Conservation (phyloP, 2,888 invertebrate species). For the Cataglyphis altisquamis region DNA sequence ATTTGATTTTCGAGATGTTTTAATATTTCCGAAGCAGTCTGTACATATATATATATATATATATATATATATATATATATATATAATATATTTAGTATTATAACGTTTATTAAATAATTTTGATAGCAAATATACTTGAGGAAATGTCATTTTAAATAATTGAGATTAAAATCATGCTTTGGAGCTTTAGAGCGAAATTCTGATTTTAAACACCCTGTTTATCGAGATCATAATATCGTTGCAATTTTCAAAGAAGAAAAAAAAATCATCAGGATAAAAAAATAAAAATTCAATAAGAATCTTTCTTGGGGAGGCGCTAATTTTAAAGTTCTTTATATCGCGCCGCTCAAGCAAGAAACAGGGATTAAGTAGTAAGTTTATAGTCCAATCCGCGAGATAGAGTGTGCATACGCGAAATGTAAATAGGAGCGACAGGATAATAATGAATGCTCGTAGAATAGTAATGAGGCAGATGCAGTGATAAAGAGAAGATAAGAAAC, state of each 20-base stretch:
- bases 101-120: neutral
- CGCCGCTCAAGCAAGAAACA: conserved; percentile 22
- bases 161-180: conserved; percentile 1
- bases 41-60: too few species aligned
- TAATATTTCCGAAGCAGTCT: too few species aligned
- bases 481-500: conserved; percentile 62
- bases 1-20: too few species aligned
- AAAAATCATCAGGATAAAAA: neutral
- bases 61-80: too few species aligned
- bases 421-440: conserved; percentile 55
- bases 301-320: neutral
- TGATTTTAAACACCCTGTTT: neutral
- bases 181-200: too few species aligned
- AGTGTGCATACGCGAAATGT: conserved; percentile 43
- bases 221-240: neutral
- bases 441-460: conserved; percentile 62
- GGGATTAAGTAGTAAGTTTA: conserved; percentile 26
- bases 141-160: neutral
- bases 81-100: too few species aligned
- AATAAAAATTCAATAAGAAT: conserved; percentile 15
- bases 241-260: neutral
- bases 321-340: conserved; percentile 29
- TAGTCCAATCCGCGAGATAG: conserved; percentile 33
- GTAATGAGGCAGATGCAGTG: conserved; percentile 61
- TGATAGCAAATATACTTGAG: neutral